A percentile compares a stretch with the other conserved stretches of the same genome.
phyloP scores from a whole-genome alignment of 2,888 invertebrate species.

The Rotaria magnacalcarata region DNA sequence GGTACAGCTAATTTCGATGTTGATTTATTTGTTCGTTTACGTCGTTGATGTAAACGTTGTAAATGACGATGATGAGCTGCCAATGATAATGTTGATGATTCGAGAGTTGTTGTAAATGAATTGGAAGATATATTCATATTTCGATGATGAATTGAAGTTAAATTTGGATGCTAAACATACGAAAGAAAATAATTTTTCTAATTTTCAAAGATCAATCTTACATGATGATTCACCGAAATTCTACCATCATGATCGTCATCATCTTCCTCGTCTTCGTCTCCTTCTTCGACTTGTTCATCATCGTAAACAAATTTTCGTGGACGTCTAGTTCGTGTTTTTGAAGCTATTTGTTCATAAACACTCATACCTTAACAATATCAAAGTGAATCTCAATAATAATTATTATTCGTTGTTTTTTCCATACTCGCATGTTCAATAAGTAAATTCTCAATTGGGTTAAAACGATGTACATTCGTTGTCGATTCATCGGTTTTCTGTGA shows the following conservation, averaged over 20 bases:
- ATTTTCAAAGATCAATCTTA: background rate
- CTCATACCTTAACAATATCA: background rate
- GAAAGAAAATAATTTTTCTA: too few relatives aligned
- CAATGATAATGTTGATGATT: background rate
- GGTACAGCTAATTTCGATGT: background rate
- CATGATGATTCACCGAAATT: background rate
- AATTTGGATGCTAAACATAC: background rate
- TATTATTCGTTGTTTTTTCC: background rate
- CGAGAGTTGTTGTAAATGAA: background rate
- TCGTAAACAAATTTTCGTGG: background rate
- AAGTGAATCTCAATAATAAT: too few relatives aligned
- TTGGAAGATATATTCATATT: background rate
- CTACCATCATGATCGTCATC: background rate
- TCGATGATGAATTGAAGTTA: background rate
- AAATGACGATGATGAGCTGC: background rate
- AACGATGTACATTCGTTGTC: too few relatives aligned
- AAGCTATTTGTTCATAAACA: slow-evolving; percentile 24
- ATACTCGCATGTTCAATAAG: slow-evolving; percentile 32
- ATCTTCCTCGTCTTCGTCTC: background rate
- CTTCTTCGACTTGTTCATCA: background rate
- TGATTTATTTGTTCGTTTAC: background rate
- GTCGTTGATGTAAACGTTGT: background rate
- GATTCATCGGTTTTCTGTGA: background rate
- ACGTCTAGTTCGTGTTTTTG: background rate
- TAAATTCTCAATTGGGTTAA: slow-evolving; percentile 36